Evolutionary conservation across 2,113 vertebrate genomes (phyloP).

Genomic region (Pavo muticus): DNA sequence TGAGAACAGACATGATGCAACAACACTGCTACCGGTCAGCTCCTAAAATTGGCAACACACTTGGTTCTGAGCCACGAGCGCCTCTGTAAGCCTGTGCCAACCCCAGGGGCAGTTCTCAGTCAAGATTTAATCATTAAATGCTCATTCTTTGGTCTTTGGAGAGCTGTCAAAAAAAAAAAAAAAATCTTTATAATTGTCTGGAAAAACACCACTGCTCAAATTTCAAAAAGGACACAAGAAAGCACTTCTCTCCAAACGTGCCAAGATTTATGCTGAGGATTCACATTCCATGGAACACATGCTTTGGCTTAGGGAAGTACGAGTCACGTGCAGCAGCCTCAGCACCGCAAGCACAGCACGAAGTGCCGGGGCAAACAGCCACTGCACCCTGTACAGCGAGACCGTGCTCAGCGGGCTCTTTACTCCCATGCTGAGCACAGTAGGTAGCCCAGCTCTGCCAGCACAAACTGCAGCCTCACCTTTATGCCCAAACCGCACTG

Average conservation of each 20-base stretch:
- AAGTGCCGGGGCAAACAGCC: neutral
- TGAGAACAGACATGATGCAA: constrained; percentile 77
- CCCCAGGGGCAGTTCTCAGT: constrained; percentile 17
- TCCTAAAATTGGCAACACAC: constrained; percentile 71
- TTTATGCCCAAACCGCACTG: neutral
- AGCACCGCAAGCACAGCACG: neutral
- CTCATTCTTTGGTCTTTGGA: constrained; percentile 42
- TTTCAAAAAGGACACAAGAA: constrained; percentile 32
- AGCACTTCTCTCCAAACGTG: constrained; percentile 7
- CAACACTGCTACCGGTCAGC: constrained; percentile 71
- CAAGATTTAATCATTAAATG: constrained; percentile 48
- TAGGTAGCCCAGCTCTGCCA: neutral
- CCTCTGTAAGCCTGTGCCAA: constrained; percentile 15
- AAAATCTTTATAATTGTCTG: neutral
- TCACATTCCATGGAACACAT: constrained; percentile 37
- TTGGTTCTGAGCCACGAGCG: neutral
- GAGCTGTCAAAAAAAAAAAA: constrained; percentile 9
- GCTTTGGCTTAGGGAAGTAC: constrained; percentile 3
- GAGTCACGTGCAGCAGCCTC: neutral
- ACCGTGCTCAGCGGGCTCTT: neutral
- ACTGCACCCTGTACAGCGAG: neutral
- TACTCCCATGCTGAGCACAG: neutral
- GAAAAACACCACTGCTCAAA: neutral
- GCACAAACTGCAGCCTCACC: neutral
- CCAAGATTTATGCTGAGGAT: constrained; percentile 29